These are phyloP conservation scores for Octodonta nipae DNA, from an alignment of 2,888 invertebrate species.

Conservation along the genomic window DNA sequence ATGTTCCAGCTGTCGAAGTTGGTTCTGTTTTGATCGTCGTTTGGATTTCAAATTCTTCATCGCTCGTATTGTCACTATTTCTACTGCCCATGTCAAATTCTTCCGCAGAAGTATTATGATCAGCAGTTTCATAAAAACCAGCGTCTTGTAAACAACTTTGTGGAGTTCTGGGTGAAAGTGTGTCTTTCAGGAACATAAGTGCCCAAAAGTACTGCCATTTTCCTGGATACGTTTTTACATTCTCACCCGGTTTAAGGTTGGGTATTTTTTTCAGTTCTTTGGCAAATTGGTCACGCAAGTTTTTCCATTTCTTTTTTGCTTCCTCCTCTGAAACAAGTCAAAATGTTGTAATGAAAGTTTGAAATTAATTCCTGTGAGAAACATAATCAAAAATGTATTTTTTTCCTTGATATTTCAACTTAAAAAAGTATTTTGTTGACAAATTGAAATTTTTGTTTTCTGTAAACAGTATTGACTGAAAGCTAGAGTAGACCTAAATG, in stretches of 20 bases:
- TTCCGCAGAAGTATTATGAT: not conserved
- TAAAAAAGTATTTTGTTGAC: no score
- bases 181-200: constrained; percentile 6
- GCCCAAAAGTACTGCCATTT: constrained; percentile 6
- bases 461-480: no score
- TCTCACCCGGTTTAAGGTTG: constrained; percentile 4
- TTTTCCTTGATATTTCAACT: no score
- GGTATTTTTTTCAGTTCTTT: constrained; percentile 9
- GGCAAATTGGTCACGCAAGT: constrained; percentile 7
- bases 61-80: constrained; percentile 2
- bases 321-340: constrained; percentile 7
- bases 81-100: no score
- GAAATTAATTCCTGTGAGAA: no score
- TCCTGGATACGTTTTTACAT: constrained; percentile 2
- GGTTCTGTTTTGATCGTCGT: not conserved
- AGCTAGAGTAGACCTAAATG: no score
- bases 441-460: no score
- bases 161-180: constrained; percentile 2
- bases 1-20: no score
- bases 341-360: no score
- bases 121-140: not conserved
- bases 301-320: constrained; percentile 9
- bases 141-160: not conserved
- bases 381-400: no score
- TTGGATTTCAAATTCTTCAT: no score